A percentile compares a stretch with the other conserved stretches of the same genome.
phyloP scores from a whole-genome alignment of 2,113 vertebrate species.

The Corythaeola cristata region DNA sequence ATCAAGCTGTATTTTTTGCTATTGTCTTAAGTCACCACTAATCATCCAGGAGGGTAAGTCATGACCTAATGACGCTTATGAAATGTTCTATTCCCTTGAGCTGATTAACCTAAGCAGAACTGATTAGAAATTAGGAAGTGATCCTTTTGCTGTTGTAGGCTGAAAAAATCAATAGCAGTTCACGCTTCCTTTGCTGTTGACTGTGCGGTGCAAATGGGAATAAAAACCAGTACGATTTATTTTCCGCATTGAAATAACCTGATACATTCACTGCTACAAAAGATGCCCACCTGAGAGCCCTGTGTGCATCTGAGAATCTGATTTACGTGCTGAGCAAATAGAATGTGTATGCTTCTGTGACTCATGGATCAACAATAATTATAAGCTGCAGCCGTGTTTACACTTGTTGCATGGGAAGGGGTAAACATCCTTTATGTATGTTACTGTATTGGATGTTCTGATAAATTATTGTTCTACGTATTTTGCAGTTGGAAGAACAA shows the following conservation, averaged over 20 bases:
- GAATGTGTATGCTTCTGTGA: not conserved
- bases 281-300: not conserved
- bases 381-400: not conserved
- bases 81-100: not conserved
- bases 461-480: not conserved
- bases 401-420: not conserved
- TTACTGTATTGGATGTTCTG: not conserved
- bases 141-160: not conserved
- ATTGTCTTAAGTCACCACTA: not conserved
- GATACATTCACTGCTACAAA: not conserved
- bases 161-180: not conserved
- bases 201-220: not conserved
- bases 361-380: not conserved
- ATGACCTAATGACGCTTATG: not conserved
- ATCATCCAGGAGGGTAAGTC: not conserved
- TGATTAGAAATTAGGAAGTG: not conserved
- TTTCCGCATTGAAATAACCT: not conserved
- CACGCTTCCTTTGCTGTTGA: not conserved
- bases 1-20: not conserved
- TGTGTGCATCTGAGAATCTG: fast-evolving
- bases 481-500: not conserved
- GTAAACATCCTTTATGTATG: not conserved
- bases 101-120: not conserved
- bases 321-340: not conserved
- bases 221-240: not conserved